A percentile compares a stretch with the other conserved stretches of the same genome.
Evolutionary conservation across 2,888 invertebrate species (phyloP).

Genomic region (Druceiella hillmani): DNA sequence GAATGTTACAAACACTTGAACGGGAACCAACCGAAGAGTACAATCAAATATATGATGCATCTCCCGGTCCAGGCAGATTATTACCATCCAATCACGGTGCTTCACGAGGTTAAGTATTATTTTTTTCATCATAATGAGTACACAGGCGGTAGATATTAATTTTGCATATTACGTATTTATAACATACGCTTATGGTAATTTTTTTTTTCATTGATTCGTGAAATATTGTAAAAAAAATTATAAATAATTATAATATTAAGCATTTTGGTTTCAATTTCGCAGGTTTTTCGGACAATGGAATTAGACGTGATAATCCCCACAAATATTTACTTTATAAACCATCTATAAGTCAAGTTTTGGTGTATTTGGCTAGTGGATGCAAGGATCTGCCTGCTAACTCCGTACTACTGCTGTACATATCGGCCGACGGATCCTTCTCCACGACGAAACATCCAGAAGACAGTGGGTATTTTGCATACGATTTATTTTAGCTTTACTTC

Average conservation of each 20-base stretch:
- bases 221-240: too few relatives aligned
- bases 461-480: conserved; percentile 68
- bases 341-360: conserved; percentile 86
- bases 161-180: too few relatives aligned
- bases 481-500: neutral
- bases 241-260: too few relatives aligned
- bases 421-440: conserved; percentile 85
- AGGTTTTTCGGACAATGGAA: too few relatives aligned
- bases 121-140: too few relatives aligned
- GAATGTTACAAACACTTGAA: conserved; percentile 93
- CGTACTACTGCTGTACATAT: conserved; percentile 86
- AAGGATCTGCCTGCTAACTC: conserved; percentile 91
- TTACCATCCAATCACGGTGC: conserved; percentile 45
- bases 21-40: conserved; percentile 83
- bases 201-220: too few relatives aligned
- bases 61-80: conserved; percentile 48
- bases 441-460: conserved; percentile 83
- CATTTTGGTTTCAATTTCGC: too few relatives aligned
- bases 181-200: too few relatives aligned
- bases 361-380: conserved; percentile 88
- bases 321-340: conserved; percentile 96
- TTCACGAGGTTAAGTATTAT: too few relatives aligned
- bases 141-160: too few relatives aligned
- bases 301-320: conserved; percentile 86
- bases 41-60: conserved; percentile 57